Conservation (phyloP, 2,113 vertebrate species). For the Mirza zaza region DNA sequence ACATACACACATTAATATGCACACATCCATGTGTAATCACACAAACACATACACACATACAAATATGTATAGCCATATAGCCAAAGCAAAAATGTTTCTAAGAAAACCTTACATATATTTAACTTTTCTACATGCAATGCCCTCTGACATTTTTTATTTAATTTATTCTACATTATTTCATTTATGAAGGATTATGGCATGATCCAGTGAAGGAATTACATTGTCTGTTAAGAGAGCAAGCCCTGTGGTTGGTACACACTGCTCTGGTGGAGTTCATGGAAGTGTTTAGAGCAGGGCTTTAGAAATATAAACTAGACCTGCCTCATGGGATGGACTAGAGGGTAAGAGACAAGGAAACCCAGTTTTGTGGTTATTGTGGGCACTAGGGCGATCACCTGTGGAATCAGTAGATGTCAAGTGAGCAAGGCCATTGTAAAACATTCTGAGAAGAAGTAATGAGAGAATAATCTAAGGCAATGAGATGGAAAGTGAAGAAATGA, state of each 20-base stretch:
- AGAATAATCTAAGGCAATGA: neutral
- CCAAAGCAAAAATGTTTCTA: neutral
- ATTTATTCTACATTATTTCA: neutral
- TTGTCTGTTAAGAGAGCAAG: neutral
- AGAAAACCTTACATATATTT: neutral
- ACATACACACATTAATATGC: neutral
- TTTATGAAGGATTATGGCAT: neutral
- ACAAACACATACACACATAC: neutral
- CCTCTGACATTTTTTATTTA: neutral
- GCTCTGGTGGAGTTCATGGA: neutral
- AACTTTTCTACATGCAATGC: neutral
- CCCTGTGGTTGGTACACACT: neutral
- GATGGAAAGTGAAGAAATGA: neutral
- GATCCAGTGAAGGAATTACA: neutral
- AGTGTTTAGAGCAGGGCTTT: neutral
- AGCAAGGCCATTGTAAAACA: neutral
- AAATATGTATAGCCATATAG: neutral
- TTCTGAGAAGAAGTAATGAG: neutral
- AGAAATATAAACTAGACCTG: neutral
- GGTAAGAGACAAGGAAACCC: neutral
- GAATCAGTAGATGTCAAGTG: neutral
- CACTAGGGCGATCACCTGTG: neutral
- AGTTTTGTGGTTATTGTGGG: neutral
- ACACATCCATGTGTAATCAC: neutral
- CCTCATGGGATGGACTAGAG: neutral